Conservation (phyloP, 2,797 vertebrate species). For the Melanotaenia trifasciata region DNA sequence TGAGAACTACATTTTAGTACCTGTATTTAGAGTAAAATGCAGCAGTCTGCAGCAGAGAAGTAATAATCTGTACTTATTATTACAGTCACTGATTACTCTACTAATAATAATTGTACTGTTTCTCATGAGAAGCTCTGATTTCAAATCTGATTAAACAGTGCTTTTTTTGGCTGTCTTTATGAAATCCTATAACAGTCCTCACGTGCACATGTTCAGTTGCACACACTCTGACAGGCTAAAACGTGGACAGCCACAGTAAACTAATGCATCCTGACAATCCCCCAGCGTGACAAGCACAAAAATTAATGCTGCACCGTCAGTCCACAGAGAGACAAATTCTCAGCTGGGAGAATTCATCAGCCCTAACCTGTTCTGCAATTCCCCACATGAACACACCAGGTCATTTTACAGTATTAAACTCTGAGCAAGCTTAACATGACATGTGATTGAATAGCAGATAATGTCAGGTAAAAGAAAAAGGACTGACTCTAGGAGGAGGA, state of each 20-base stretch:
- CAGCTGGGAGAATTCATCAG: constrained; percentile 22
- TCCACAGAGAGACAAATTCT: constrained; percentile 17
- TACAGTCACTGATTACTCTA: not conserved
- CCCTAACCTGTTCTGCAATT: constrained; percentile 26
- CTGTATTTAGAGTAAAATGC: not conserved
- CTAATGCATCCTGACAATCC: constrained; percentile 60
- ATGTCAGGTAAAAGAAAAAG: constrained; percentile 10
- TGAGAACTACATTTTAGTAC: not conserved
- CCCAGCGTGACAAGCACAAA: constrained; percentile 32
- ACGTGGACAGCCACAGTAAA: constrained; percentile 36
- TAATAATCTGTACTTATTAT: no score
- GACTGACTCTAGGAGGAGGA: constrained; percentile 26
- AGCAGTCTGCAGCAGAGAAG: not conserved
- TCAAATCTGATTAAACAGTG: not conserved
- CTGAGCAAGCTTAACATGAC: constrained; percentile 22
- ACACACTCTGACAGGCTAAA: constrained; percentile 47
- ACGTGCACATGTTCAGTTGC: constrained; percentile 53
- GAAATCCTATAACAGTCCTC: not conserved
- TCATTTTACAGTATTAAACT: constrained; percentile 13
- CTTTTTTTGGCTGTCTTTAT: not conserved
- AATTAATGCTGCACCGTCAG: constrained; percentile 57
- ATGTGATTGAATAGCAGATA: constrained; percentile 20
- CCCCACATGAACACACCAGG: not conserved
- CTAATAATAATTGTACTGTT: not conserved
- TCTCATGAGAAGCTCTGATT: not conserved